These are phyloP conservation scores for Mormyrops attenuatus DNA, from an alignment of 2,797 vertebrate species.

Conservation along the genomic window DNA sequence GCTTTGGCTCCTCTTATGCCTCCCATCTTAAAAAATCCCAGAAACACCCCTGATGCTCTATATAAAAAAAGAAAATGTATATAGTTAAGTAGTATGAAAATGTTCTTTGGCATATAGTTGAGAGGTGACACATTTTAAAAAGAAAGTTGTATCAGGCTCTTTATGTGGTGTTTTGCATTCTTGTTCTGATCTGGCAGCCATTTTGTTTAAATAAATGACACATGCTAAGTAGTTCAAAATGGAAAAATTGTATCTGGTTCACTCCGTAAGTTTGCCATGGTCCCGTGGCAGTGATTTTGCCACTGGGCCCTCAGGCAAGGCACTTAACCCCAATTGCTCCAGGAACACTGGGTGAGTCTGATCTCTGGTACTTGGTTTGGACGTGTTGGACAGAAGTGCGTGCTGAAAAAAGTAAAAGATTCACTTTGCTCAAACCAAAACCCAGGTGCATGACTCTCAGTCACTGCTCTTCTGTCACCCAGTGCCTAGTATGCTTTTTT, in stretches of 20 bases:
- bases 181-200: neutral
- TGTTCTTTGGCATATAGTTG: neutral
- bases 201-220: neutral
- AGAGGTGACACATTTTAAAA: neutral
- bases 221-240: neutral
- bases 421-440: neutral
- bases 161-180: neutral
- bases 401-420: neutral
- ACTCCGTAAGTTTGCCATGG: neutral
- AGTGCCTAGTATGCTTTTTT: neutral
- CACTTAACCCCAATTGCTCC: neutral
- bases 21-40: neutral
- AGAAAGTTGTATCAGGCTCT: neutral
- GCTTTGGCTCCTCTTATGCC: neutral
- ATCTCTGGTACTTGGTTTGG: neutral
- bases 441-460: neutral
- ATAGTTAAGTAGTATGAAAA: neutral
- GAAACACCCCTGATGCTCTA: neutral
- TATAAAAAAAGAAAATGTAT: neutral
- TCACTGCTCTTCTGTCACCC: neutral
- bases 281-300: neutral
- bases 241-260: neutral
- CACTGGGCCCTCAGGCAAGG: neutral
- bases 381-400: neutral
- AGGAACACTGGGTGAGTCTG: neutral